phyloP scores from a whole-genome alignment of 2,113 vertebrate species.

The Eonycteris spelaea region DNA sequence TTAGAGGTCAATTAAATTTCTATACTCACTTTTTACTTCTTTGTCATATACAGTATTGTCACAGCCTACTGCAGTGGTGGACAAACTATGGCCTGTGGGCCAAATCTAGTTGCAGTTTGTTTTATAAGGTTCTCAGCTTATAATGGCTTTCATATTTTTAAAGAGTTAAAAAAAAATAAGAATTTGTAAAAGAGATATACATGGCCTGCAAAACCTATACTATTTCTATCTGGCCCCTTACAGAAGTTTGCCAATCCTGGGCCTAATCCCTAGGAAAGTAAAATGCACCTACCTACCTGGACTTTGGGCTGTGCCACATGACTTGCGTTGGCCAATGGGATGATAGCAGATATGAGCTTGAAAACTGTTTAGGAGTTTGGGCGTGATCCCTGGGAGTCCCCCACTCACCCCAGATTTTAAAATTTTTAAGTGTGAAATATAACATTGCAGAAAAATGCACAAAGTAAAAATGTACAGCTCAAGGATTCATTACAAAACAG shows the following conservation, averaged over 20 bases:
- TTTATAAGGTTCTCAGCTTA: not conserved
- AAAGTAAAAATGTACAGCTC: not conserved
- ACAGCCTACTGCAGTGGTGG: not conserved
- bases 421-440: not conserved
- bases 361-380: not conserved
- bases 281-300: not conserved
- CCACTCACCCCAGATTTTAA: not conserved
- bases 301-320: not conserved
- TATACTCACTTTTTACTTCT: not conserved
- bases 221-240: not conserved
- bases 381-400: not conserved
- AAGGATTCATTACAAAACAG: not conserved
- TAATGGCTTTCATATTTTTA: not conserved
- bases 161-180: not conserved
- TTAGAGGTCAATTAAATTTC: not conserved
- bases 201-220: not conserved
- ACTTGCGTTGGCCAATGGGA: not conserved
- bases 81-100: not conserved
- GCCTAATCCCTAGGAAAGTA: not conserved
- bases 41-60: not conserved
- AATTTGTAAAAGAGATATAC: not conserved
- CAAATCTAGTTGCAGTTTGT: not conserved
- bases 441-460: not conserved
- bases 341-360: not conserved
- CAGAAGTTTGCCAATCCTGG: not conserved